phyloP scores from a whole-genome alignment of 2,797 vertebrate species.

The Paguma larvata region DNA sequence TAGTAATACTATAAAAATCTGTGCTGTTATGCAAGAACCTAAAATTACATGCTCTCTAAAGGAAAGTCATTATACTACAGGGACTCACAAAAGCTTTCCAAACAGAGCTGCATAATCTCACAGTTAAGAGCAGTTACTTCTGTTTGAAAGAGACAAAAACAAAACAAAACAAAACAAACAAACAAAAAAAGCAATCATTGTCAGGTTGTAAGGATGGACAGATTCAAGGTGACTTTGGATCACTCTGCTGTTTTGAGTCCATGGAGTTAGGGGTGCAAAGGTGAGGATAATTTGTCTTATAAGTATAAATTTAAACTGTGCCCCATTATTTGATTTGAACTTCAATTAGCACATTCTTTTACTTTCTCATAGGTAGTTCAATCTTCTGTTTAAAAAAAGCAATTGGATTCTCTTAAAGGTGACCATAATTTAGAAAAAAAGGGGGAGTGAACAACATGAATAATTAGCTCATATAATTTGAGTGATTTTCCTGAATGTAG shows the following conservation, averaged over 20 bases:
- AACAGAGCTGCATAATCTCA: constrained; percentile 87
- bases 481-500: neutral
- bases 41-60: constrained; percentile 88
- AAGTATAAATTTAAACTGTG: constrained; percentile 59
- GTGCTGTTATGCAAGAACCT: constrained; percentile 87
- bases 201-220: constrained; percentile 64
- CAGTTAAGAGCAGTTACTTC: constrained; percentile 85
- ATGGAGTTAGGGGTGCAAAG: neutral
- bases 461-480: constrained; percentile 58
- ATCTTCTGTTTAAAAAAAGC: constrained; percentile 57
- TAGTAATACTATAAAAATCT: constrained; percentile 89
- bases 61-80: constrained; percentile 88
- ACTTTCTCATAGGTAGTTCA: constrained; percentile 66
- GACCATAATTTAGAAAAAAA: neutral
- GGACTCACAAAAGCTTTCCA: constrained; percentile 86
- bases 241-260: neutral
- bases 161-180: constrained; percentile 73
- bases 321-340: constrained; percentile 61
- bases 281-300: constrained; percentile 43
- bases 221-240: constrained; percentile 81
- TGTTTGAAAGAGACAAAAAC: constrained; percentile 77
- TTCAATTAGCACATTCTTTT: constrained; percentile 65
- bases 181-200: constrained; percentile 75
- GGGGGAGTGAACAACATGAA: neutral
- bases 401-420: constrained; percentile 66